Percentiles rank a stretch among this genome's conserved stretches.
Evolutionary conservation across 2,888 invertebrate species (phyloP).

Genomic region (Pherbina coryleti): DNA sequence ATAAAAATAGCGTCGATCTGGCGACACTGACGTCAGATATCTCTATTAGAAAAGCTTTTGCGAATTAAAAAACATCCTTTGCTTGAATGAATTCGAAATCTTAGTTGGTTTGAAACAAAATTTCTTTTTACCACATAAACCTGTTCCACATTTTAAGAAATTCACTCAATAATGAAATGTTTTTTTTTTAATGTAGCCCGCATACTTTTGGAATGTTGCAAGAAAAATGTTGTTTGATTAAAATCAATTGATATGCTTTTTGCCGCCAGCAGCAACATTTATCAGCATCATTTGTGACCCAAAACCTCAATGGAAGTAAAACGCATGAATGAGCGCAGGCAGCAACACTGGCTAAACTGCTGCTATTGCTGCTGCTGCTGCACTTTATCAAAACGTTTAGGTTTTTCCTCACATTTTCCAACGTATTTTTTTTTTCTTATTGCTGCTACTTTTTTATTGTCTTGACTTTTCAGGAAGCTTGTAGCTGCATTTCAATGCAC

Average conservation of each 20-base stretch:
- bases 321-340: neutral
- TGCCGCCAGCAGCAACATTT: neutral
- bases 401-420: neutral
- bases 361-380: neutral
- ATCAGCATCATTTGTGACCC: slow-evolving; percentile 1
- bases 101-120: no score
- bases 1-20: no score
- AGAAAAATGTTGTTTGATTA: neutral
- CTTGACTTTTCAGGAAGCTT: neutral
- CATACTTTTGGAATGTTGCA: no score
- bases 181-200: no score
- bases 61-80: no score
- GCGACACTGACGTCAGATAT: no score
- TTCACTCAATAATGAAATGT: no score
- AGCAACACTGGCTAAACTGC: neutral
- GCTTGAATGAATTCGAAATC: no score
- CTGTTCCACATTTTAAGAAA: no score
- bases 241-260: neutral
- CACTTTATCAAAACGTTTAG: slow-evolving; percentile 5
- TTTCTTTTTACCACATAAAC: no score
- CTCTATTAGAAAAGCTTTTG: no score
- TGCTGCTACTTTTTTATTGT: neutral
- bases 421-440: neutral
- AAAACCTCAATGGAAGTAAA: neutral
- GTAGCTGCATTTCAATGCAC: slow-evolving; percentile 20